Conservation (phyloP, 2,797 vertebrate genomes). For the Takifugu rubripes region DNA sequence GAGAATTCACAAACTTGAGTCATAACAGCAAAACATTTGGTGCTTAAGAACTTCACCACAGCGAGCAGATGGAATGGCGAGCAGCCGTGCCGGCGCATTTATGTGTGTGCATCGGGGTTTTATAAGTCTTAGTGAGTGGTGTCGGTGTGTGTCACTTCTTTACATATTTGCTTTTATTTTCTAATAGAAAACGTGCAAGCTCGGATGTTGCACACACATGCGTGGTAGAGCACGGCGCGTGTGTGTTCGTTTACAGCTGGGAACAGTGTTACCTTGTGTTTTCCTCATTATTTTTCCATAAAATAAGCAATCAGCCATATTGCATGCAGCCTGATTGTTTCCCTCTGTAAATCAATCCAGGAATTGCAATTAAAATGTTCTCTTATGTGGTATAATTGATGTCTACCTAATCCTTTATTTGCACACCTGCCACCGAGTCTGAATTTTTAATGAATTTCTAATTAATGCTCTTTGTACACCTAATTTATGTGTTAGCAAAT, state of each 20-base stretch:
- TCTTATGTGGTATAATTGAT: slow-evolving; percentile 84
- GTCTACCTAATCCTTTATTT: slow-evolving; percentile 86
- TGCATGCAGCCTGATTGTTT: slow-evolving; percentile 77
- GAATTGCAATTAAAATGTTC: slow-evolving; percentile 83
- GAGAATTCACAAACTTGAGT: slow-evolving; percentile 75
- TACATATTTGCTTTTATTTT: slow-evolving; percentile 7
- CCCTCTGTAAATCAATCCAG: slow-evolving; percentile 80
- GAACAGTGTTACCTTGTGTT: slow-evolving; percentile 67
- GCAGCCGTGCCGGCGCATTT: slow-evolving; percentile 56
- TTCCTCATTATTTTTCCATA: slow-evolving; percentile 77
- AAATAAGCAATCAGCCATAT: slow-evolving; percentile 81
- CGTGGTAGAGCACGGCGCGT: background rate
- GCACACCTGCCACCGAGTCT: slow-evolving; percentile 81
- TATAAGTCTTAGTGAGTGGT: slow-evolving; percentile 27
- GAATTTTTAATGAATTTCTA: slow-evolving; percentile 85
- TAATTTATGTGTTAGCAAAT: slow-evolving; percentile 79
- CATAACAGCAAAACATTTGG: slow-evolving; percentile 72
- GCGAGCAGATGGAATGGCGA: slow-evolving; percentile 67
- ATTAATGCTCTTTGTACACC: slow-evolving; percentile 82
- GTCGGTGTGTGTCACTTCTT: slow-evolving; percentile 21
- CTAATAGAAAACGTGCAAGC: background rate
- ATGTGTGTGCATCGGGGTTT: slow-evolving; percentile 44
- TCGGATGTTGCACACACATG: background rate
- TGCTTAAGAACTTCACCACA: slow-evolving; percentile 73
- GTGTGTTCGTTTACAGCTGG: slow-evolving; percentile 57